Conservation (phyloP, 2,113 vertebrate species). For the Mastomys coucha region DNA sequence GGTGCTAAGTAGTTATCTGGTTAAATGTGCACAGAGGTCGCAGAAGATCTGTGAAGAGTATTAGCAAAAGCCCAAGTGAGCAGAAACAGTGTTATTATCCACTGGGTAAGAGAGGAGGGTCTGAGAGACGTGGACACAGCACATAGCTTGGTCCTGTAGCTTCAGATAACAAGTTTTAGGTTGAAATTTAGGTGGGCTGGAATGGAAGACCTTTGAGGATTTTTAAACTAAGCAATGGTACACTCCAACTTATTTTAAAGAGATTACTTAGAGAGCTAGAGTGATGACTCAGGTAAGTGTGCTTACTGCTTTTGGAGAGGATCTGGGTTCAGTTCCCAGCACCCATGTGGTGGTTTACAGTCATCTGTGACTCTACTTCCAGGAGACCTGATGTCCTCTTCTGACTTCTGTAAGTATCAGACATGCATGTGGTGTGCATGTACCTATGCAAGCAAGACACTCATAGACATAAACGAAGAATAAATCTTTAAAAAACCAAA, state of each 20-base stretch:
- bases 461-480: background rate
- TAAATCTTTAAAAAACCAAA: background rate
- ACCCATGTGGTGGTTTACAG: background rate
- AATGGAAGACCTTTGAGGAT: background rate
- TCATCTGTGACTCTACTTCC: background rate
- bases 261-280: background rate
- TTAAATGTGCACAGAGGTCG: background rate
- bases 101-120: fast-evolving
- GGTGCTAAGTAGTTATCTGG: background rate
- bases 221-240: background rate
- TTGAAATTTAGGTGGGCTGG: background rate
- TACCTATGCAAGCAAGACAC: background rate
- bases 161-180: background rate
- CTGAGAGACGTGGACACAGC: background rate
- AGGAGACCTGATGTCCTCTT: background rate
- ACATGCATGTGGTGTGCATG: background rate
- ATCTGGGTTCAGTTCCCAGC: background rate
- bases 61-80: background rate
- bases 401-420: background rate
- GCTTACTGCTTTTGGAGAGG: background rate
- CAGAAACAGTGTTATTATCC: background rate
- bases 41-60: background rate
- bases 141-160: background rate
- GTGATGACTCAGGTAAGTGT: background rate
- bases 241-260: background rate